Evolutionary conservation across 2,888 invertebrate species (phyloP), one percentile per base, ranked within the genome.

Genomic region (Boloria selene): DNA sequence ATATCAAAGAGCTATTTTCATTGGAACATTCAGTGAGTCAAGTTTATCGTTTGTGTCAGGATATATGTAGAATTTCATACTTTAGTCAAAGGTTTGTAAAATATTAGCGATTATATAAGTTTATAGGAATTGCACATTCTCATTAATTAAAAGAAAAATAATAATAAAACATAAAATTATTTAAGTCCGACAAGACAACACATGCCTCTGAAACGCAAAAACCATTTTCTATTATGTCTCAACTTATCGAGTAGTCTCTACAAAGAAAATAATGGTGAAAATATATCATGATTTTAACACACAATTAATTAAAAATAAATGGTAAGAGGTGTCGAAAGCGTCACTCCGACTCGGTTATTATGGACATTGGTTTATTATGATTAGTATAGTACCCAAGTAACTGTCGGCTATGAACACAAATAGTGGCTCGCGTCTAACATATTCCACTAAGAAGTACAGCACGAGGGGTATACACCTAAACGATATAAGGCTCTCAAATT

Each of bases 1-100:
- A 91, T 92, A 92, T 92, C 89, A 91, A 90, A 90, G 85, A 88
- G 84, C 88, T 88, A 85, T 84, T 85, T 82, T 82, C 80, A 85
- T 86, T 86, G 89, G 88, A 90, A 89, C 89, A 86, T 88, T 84
- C 70, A 77, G 79, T 82, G 81, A 85, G 86, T 88, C 85, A 84
- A 80, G 76, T 81, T 38, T 64, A 60, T 62, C 61, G 42, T 69
- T 68, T 65, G 68, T 71, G 65, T 70, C 66, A 64, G 71, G 68
- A 67, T 68, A 71, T 51, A 65, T 64, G 69, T 77, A 76, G 68
- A 78, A 77, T 75, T 76, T 72, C 75, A 77, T 79, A 69, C 73
- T 75, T 74, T 76, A 79, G 76, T 78, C 78, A 77, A 74, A 79
- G 76, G 75, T 82, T 59, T 76, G 74, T 70, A 73, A 70, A 74